Conservation (phyloP, 2,888 invertebrate species). For the Eilema depressum region DNA sequence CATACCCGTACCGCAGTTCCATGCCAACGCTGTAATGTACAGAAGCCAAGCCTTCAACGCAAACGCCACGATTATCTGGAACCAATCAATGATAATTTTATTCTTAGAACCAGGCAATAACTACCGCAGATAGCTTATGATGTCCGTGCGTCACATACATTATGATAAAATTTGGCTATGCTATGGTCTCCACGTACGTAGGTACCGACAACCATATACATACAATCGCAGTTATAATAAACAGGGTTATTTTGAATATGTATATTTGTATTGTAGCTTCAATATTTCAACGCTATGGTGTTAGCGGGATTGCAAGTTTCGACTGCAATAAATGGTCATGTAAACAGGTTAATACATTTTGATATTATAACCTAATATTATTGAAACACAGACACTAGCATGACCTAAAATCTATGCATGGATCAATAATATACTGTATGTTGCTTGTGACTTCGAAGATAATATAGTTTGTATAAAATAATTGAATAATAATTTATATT, state of each 20-base stretch:
- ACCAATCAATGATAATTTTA: conserved; percentile 27
- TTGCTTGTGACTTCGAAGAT: no score
- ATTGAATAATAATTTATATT: no score
- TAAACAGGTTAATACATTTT: no score
- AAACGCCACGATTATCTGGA: conserved; percentile 75
- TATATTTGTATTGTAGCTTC: not conserved
- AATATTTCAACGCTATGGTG: not conserved
- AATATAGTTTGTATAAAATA: no score
- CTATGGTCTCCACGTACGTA: not conserved
- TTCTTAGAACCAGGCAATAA: not conserved
- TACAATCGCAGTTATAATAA: not conserved
- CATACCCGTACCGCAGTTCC: conserved; percentile 85
- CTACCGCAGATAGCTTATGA: not conserved
- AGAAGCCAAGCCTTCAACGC: conserved; percentile 77
- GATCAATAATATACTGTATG: no score
- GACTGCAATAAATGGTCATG: no score
- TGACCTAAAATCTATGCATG: no score
- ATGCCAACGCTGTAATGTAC: conserved; percentile 77
- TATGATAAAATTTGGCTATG: not conserved
- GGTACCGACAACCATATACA: not conserved
- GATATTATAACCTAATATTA: no score
- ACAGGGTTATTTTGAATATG: not conserved
- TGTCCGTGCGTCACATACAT: not conserved
- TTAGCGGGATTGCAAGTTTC: no score
- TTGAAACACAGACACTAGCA: no score